phyloP scores from a whole-genome alignment of 2,113 vertebrate genomes.

The Crotalus viridis region DNA sequence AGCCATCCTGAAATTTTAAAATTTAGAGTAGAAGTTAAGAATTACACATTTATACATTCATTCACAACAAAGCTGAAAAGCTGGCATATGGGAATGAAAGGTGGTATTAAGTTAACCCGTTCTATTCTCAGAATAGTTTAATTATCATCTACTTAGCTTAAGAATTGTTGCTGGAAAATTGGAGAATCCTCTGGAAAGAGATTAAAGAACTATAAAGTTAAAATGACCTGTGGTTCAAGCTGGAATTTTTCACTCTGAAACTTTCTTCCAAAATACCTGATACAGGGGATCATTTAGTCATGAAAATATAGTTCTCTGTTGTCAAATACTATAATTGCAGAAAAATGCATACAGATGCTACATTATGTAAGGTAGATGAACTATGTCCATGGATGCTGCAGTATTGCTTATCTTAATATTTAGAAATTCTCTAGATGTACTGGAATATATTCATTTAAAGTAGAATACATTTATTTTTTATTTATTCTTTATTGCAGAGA shows the following conservation, averaged over 20 bases:
- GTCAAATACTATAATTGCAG: neutral
- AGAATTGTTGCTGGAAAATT: neutral
- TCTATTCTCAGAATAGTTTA: neutral
- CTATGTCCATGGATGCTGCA: neutral
- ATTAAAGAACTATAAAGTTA: neutral
- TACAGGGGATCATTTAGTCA: neutral
- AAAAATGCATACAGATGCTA: neutral
- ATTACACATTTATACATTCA: neutral
- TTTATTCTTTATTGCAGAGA: slow-evolving; percentile 60
- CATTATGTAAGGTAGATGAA: neutral
- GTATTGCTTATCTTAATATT: neutral
- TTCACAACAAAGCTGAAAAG: neutral
- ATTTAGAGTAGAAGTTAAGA: neutral
- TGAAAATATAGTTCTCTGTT: neutral
- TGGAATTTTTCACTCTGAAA: neutral
- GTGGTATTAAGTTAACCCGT: neutral
- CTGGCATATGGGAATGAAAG: neutral
- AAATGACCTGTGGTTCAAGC: neutral
- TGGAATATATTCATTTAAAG: neutral
- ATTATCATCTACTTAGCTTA: neutral
- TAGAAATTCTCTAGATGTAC: neutral
- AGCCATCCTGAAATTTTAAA: neutral
- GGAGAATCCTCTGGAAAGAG: neutral
- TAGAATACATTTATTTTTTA: neutral
- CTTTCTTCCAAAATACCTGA: neutral